Base-by-base conservation (phyloP, 2,888 invertebrate species). In the Clistopyga incitator region DNA sequence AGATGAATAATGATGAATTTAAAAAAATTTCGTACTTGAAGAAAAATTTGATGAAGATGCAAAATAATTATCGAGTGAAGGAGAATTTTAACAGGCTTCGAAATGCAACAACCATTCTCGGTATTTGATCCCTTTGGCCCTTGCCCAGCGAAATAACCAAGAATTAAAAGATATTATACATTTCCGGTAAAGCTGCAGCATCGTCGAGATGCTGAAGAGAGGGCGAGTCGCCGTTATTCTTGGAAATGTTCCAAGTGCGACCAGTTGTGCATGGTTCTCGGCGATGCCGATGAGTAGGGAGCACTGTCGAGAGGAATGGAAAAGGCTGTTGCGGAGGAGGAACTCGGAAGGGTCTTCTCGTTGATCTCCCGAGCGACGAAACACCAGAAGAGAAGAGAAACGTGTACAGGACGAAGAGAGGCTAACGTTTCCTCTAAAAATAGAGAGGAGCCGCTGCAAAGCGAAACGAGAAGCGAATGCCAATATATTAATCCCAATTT, bases 201-300 rank as follows among this genome's bases (percentile, higher is more conserved):
- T 34, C 65, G 42, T 29, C 47, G 29, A 47, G 64, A 10, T n/a
- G 71, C 18, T 38, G n/a, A 29, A 20, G n/a, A 20, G 50, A 38
- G 59, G 45, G 68, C 68, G 59, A 56, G 68, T 72, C 74, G 72
- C 68, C 64, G 77, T 84, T 81, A 78, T 84, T 84, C 81, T 84
- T 84, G 78, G 84, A 81, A 84, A 78, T 65, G 81, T 84, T 84
- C 70, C 81, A 84, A 84, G 83, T 77, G 77, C 77, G 74, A 54
- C 50, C 83, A 84, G 76, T 78, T 75, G 77, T 81, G 77, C 61
- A 74, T 42, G 68, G 25, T 42, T 56, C 68, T 56, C 59, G n/a
- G n/a, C 67, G 67, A 52, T 75, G 42, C 38, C 75, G 45, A 64
- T 54, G 20, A 71, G 56, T 47, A 65, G 82, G 65, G 83, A 47